Base-by-base conservation (phyloP, 2,113 vertebrate genomes). In the Zonotrichia leucophrys region DNA sequence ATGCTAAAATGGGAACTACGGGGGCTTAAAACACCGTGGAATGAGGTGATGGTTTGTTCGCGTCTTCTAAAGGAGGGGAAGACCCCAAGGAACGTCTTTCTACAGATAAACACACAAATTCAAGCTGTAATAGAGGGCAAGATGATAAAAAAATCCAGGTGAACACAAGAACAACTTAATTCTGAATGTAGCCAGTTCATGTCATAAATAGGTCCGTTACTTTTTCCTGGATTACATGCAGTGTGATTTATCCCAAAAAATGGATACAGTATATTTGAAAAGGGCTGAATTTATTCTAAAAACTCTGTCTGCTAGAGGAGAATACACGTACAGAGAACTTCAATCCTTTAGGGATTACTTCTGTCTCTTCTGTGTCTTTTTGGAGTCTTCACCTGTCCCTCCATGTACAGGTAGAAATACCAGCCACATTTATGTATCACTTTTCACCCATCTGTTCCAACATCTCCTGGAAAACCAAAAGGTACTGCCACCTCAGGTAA, bases 1-100 rank as follows among this genome's bases (percentile, higher is more conserved):
- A 25, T 33, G 20, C 7, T 11, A 3, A 18, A 19, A 59, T 39
- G 23, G 11, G 33, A 63, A 33, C 11, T 3, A 22, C 0, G 0
- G 2, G 23, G 25, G 6, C 62, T 77, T 41, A 31, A 35, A 63
- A 21, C 2, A 0, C 37, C 12, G 18, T 1, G 6, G 18, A 2
- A 16, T 19, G 24, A n/a, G 33, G 23, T 16, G 11, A 0, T 19
- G 41, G 18, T 41, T 66, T 12, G 9, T 12, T 35, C 10, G 0
- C 0, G 1, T 7, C 21, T 39, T 42, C 27, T 2, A 5, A 19
- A 74, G 15, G 33, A 58, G 31, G 9, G 7, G 35, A 7, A 18
- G 25, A n/a, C 9, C 13, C 17, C 3, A 28, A 33, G 8, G 22
- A 84, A 15, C 1, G 13, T 11, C 10, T 7, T 55, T 20, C 37